Conservation (phyloP, 92 coral and sea anemone species). For the Nematostella vectensis region DNA sequence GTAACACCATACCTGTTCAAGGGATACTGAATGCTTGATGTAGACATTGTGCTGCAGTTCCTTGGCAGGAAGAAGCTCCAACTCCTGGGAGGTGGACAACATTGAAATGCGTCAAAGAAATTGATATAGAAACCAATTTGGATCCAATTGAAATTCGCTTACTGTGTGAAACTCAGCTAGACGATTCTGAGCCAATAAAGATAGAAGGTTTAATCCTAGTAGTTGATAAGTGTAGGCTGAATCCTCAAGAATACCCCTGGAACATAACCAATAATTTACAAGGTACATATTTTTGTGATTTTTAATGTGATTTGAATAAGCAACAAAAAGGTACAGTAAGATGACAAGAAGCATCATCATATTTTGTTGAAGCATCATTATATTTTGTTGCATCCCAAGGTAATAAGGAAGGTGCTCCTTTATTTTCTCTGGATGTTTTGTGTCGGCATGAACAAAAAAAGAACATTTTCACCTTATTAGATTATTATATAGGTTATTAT, state of each 20-base stretch:
- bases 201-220: conserved; percentile 80
- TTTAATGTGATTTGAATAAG: too few relatives aligned
- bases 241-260: conserved; percentile 88
- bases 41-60: conserved; percentile 88
- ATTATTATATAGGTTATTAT: too few relatives aligned
- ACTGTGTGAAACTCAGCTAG: conserved; percentile 96
- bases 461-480: too few relatives aligned
- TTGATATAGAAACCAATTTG: too few relatives aligned
- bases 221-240: conserved; percentile 94
- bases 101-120: background rate
- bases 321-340: too few relatives aligned
- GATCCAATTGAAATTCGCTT: conserved; percentile 9
- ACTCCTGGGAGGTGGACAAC: conserved; percentile 40
- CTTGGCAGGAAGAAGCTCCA: conserved; percentile 89
- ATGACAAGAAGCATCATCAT: too few relatives aligned
- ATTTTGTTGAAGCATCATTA: too few relatives aligned
- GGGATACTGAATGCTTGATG: conserved; percentile 84
- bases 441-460: too few relatives aligned
- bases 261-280: background rate
- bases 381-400: too few relatives aligned
- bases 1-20: conserved; percentile 84
- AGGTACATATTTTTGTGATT: background rate
- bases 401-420: too few relatives aligned
- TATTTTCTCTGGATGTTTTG: too few relatives aligned
- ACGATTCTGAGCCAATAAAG: conserved; percentile 92